Conservation (phyloP, 2,888 invertebrate species). For the Leuctra nigra region DNA sequence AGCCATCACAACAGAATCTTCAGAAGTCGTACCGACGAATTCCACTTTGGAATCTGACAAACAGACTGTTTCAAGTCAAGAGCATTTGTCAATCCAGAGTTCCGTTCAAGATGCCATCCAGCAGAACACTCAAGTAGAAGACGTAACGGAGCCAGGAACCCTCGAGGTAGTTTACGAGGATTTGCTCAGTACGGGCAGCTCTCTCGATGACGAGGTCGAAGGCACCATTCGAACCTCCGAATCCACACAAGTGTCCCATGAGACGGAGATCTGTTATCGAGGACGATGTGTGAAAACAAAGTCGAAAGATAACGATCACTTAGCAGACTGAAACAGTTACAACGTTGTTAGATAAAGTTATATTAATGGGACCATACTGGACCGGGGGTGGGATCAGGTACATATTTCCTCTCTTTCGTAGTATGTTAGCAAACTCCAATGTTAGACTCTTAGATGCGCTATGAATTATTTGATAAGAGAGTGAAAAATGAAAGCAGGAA, state of each 20-base stretch:
- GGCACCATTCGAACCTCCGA: constrained; percentile 62
- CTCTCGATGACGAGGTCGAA: constrained; percentile 38
- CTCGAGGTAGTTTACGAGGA: constrained; percentile 21
- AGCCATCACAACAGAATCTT: background rate
- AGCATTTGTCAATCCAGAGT: constrained; percentile 16
- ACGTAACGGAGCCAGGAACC: constrained; percentile 16
- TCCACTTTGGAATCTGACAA: background rate
- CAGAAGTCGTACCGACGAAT: background rate
- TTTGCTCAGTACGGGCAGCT: background rate
- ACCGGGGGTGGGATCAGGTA: too few species aligned
- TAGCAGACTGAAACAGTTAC: constrained; percentile 1
- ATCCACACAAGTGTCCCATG: constrained; percentile 74
- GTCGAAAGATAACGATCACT: constrained; percentile 17
- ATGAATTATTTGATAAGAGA: too few species aligned
- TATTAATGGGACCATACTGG: too few species aligned
- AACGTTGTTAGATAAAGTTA: background rate
- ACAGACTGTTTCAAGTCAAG: constrained; percentile 2
- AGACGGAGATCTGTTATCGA: constrained; percentile 83
- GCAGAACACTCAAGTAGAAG: constrained; percentile 1
- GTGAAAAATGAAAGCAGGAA: too few species aligned
- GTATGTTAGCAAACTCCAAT: too few species aligned
- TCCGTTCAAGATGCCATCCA: constrained; percentile 11
- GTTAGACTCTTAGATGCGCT: too few species aligned
- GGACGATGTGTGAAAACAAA: constrained; percentile 73
- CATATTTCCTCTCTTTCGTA: too few species aligned